phyloP scores from a whole-genome alignment of 2,113 vertebrate species.

The Tragelaphus buxtoni region DNA sequence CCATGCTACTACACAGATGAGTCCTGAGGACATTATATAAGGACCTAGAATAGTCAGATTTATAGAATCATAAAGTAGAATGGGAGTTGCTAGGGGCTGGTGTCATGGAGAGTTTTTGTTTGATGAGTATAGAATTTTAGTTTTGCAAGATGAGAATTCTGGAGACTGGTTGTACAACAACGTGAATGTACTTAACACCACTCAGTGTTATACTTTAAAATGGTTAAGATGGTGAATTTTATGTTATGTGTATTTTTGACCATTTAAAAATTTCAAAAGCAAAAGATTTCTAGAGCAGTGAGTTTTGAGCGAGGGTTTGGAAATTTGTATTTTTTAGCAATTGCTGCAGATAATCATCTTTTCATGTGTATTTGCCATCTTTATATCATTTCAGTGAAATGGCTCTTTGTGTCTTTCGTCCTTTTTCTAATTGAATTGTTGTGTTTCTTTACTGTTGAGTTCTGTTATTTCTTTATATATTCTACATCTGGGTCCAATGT shows the following conservation, averaged over 20 bases:
- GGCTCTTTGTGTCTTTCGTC: background rate
- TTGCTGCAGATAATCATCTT: background rate
- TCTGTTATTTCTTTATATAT: background rate
- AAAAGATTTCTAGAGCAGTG: background rate
- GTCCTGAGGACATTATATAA: background rate
- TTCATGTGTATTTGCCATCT: background rate
- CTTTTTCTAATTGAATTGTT: background rate
- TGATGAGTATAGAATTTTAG: background rate
- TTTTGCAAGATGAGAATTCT: background rate
- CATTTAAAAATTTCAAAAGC: background rate
- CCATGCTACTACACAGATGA: background rate
- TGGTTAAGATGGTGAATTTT: background rate
- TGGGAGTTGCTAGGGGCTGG: background rate
- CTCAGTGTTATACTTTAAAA: background rate
- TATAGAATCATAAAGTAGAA: background rate
- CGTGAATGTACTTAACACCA: background rate
- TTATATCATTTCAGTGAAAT: background rate
- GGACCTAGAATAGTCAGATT: background rate
- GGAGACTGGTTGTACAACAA: background rate
- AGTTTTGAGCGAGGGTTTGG: background rate
- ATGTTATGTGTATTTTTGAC: background rate
- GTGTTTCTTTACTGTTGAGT: background rate
- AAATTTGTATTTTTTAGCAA: background rate
- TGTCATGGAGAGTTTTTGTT: background rate
- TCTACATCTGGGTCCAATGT: background rate